phyloP scores from a whole-genome alignment of 2,888 invertebrate genomes.

The Mechanitis messenoides region DNA sequence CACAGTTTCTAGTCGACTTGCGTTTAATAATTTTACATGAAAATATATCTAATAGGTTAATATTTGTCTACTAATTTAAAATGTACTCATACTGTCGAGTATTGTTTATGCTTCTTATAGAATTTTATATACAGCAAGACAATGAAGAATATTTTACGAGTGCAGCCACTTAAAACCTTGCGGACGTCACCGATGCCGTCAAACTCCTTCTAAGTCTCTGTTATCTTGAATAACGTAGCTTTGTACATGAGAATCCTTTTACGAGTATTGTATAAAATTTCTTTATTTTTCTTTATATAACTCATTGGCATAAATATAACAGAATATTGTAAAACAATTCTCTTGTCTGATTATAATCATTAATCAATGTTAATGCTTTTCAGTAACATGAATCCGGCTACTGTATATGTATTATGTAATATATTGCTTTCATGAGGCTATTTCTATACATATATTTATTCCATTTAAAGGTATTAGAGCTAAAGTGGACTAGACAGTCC shows the following conservation, averaged over 20 bases:
- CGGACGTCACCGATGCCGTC: constrained; percentile 22
- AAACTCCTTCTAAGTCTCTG: constrained; percentile 31
- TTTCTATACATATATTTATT: no score
- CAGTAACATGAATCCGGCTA: no score
- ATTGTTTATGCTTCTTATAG: not conserved
- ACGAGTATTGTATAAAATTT: constrained; percentile 23
- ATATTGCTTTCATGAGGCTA: no score
- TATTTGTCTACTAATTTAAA: not conserved
- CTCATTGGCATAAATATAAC: not conserved
- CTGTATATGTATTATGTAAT: no score
- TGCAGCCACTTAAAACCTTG: constrained; percentile 7
- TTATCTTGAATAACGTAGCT: constrained; percentile 36
- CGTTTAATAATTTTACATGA: not conserved
- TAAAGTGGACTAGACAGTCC: no score
- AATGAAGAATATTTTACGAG: constrained; percentile 6
- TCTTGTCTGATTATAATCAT: no score
- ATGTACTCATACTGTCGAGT: not conserved
- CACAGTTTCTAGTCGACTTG: no score
- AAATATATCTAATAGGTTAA: no score
- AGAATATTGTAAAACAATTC: no score
- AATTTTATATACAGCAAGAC: constrained; percentile 6
- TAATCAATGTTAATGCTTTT: no score
- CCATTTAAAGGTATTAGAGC: no score
- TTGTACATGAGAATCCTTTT: constrained; percentile 36
- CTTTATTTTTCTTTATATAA: constrained; percentile 4